Evolutionary conservation across 1,140 invertebrate species (phyloP).

Genomic region (Drosophila nebulosa): DNA sequence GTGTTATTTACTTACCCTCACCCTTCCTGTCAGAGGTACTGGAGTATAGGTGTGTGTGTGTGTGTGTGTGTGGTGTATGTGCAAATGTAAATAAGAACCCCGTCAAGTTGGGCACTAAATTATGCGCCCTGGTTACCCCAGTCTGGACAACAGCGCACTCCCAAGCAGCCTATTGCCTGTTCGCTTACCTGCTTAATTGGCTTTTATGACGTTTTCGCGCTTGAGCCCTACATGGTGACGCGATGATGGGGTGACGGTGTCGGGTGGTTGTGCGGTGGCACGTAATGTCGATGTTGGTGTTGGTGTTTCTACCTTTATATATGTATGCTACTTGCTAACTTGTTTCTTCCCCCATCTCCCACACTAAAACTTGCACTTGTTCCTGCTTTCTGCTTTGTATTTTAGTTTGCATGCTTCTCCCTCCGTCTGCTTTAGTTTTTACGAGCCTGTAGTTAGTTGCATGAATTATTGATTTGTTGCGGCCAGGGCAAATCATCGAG

Average conservation of each 20-base stretch:
- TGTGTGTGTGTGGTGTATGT: neutral
- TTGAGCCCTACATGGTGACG: constrained; percentile 37
- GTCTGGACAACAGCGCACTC: constrained; percentile 11
- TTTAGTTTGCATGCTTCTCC: constrained; percentile 41
- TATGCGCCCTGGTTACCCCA: constrained; percentile 40
- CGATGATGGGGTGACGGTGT: neutral
- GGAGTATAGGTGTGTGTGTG: neutral
- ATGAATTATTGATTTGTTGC: constrained; percentile 70
- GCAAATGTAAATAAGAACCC: constrained; percentile 50
- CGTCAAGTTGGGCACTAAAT: constrained; percentile 36
- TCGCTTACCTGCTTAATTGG: constrained; percentile 76
- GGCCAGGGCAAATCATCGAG: constrained; percentile 3
- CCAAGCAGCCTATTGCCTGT: constrained; percentile 18
- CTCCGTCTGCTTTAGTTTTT: constrained; percentile 33
- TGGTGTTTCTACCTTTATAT: constrained; percentile 42
- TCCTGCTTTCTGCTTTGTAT: constrained; percentile 26
- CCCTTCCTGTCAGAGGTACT: neutral
- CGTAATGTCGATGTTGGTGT: neutral
- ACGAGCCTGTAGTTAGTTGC: constrained; percentile 58
- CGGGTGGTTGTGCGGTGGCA: neutral
- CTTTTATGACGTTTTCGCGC: constrained; percentile 79
- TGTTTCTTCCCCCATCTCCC: constrained; percentile 32
- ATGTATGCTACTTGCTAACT: constrained; percentile 41
- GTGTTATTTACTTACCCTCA: constrained; percentile 58
- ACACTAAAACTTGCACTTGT: constrained; percentile 26